Percentiles rank a stretch among this genome's conserved stretches.
phyloP scores from a whole-genome alignment of 2,797 vertebrate species.

The Anguilla marmorata region DNA sequence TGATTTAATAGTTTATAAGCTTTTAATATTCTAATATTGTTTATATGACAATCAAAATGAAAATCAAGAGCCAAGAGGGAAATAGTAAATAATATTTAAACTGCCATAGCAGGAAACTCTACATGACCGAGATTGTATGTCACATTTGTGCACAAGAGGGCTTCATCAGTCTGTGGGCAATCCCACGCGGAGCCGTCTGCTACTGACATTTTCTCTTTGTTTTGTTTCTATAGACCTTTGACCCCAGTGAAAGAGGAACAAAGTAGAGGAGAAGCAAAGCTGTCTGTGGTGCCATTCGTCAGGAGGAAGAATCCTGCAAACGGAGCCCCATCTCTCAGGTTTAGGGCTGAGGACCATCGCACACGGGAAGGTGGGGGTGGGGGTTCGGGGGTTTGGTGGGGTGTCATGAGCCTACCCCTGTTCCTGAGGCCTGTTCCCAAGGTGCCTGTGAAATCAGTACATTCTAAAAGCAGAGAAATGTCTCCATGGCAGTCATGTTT shows the following conservation, averaged over 20 bases:
- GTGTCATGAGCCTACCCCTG: background rate
- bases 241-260: background rate
- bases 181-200: background rate
- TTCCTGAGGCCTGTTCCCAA: conserved; percentile 7
- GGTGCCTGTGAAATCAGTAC: background rate
- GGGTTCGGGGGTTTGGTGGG: background rate
- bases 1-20: background rate
- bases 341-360: background rate
- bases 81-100: background rate
- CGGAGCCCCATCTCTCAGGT: background rate
- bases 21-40: background rate
- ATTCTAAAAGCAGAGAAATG: background rate
- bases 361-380: background rate
- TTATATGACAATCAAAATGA: background rate
- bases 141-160: background rate
- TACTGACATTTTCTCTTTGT: background rate
- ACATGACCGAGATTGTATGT: background rate
- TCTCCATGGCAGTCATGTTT: background rate
- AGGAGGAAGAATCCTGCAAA: background rate
- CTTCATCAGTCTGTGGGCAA: background rate
- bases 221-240: background rate
- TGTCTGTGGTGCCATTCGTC: background rate
- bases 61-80: background rate
- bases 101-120: background rate
- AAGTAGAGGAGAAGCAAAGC: background rate